Base-by-base conservation (phyloP, 2,888 invertebrate genomes). In the Hirtodrosophila confusa region DNA sequence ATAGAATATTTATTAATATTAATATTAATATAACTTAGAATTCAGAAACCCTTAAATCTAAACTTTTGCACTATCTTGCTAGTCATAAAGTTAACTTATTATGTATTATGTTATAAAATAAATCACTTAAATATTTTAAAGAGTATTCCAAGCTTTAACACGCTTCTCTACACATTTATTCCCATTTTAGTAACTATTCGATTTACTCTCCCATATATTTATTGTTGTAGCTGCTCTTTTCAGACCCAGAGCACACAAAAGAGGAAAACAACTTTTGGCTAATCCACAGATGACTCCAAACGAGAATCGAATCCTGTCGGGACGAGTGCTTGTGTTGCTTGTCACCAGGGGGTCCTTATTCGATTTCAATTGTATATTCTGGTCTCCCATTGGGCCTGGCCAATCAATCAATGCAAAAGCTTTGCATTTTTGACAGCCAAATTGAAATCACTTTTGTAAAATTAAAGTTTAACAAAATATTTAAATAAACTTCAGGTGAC, bases 351-450 rank as follows among this genome's bases (percentile, higher is more conserved):
- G 40, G 24, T 41, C 11, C 48, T 62, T 50, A 61, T 60, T 37
- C 49, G 48, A 68, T 67, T 75, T 64, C 53, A 48, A 71, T 68
- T 78, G 45, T 63, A 55, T 47, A 24, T 48, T 61, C 43, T 17
- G 40, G 43, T 8, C 55, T 43, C 17, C 11, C 27, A 6, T 33
- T 24, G 44, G 31, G 58, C 23, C 23, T 9, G 50, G 62, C 58
- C 64, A 65, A 80, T 80, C 83, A 85, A 78, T 80, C 83, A 85
- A 65, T 64, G 64, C 56, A 54, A 67, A 69, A 63, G 69, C 62
- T 60, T 66, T 64, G 12, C 51, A 61, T 45, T 58, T 68, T 35
- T 60, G 53, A 41, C 64, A 63, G 40, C 27, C 47, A 58, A 64
- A 60, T 75, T 62, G 48, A 67, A 48, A 41, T 48, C 44, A 54